These are phyloP conservation scores for Oryzias dopingdopingensis DNA, from an alignment of 2,797 vertebrate genomes.

Conservation along the genomic window DNA sequence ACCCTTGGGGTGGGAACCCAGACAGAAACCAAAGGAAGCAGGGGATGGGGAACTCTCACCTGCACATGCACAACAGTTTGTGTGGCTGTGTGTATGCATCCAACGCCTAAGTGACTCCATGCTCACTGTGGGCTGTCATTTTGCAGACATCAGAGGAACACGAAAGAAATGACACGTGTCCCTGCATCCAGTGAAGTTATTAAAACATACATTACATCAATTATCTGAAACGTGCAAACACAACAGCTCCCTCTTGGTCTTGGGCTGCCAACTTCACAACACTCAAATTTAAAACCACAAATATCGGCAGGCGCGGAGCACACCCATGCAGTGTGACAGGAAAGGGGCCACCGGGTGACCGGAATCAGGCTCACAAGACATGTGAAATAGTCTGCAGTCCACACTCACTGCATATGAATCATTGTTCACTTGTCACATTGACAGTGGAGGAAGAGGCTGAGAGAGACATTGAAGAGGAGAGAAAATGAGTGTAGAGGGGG, in stretches of 20 bases:
- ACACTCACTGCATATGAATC: constrained; percentile 48
- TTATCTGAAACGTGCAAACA: constrained; percentile 64
- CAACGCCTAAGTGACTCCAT: constrained; percentile 53
- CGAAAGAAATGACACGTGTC: constrained; percentile 80
- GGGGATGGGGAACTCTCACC: constrained; percentile 60
- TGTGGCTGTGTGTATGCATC: constrained; percentile 31
- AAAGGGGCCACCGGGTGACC: constrained; percentile 5
- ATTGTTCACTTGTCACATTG: constrained; percentile 58
- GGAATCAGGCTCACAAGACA: constrained; percentile 34
- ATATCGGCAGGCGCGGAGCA: constrained; percentile 20
- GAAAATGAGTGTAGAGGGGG: constrained; percentile 34
- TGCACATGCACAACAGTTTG: constrained; percentile 7
- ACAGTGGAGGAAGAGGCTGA: constrained; percentile 42
- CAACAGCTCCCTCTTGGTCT: constrained; percentile 27
- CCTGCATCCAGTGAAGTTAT: constrained; percentile 75
- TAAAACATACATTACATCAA: constrained; percentile 64
- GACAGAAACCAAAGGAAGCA: constrained; percentile 65
- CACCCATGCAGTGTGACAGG: not conserved
- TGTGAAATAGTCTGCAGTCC: constrained; percentile 43
- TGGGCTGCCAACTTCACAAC: constrained; percentile 23
- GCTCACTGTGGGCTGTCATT: constrained; percentile 76
- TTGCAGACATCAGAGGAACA: constrained; percentile 76
- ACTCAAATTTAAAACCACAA: constrained; percentile 26
- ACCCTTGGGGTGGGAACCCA: constrained; percentile 75
- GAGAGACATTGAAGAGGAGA: constrained; percentile 42